These are phyloP conservation scores for Zonitis immaculata DNA, from an alignment of 2,888 invertebrate species.

Conservation along the genomic window DNA sequence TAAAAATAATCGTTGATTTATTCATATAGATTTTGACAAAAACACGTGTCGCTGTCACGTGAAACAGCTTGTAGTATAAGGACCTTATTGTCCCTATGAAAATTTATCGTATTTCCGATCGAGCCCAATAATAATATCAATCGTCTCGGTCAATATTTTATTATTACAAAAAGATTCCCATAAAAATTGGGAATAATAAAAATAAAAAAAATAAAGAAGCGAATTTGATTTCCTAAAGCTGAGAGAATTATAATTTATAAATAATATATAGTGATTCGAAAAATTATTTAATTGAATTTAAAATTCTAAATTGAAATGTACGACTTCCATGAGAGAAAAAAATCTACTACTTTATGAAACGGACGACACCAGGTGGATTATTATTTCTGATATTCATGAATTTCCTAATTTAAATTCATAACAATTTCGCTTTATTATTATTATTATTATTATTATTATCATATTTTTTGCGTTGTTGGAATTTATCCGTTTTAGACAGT, in stretches of 20 bases:
- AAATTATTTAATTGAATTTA: conserved; percentile 20
- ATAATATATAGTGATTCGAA: background rate
- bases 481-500: background rate
- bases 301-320: conserved; percentile 16
- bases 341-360: background rate
- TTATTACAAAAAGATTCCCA: conserved; percentile 8
- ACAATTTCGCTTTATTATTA: too few relatives aligned
- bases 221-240: background rate
- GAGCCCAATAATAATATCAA: conserved; percentile 3
- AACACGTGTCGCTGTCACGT: conserved; percentile 14
- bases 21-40: conserved; percentile 7
- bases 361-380: background rate
- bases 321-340: conserved; percentile 2
- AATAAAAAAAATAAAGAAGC: conserved; percentile 10
- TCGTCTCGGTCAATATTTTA: conserved; percentile 8
- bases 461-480: background rate
- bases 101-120: conserved; percentile 16
- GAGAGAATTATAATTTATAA: background rate
- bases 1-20: conserved; percentile 6
- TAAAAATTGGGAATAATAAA: conserved; percentile 3
- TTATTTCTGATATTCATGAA: background rate
- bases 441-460: background rate
- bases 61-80: conserved; percentile 10
- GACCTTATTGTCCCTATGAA: conserved; percentile 16
- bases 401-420: too few relatives aligned